Evolutionary conservation across 1,140 invertebrate species (phyloP).

Genomic region (Cyrtorhinus lividipennis): DNA sequence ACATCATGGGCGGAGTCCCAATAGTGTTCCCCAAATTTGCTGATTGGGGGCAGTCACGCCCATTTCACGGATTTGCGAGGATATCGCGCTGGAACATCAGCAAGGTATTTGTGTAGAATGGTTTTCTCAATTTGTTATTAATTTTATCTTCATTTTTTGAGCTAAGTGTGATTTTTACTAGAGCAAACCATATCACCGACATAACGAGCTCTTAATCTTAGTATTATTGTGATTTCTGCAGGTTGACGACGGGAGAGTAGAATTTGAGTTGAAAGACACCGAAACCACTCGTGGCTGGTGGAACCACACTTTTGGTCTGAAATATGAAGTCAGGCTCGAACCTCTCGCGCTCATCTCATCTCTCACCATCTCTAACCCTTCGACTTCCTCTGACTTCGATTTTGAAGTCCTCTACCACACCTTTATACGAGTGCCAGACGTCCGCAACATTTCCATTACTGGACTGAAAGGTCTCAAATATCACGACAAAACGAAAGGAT

Average conservation of each 20-base stretch:
- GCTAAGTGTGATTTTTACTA: too few relatives aligned
- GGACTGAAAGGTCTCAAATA: neutral
- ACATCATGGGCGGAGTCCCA: neutral
- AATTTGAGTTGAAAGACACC: neutral
- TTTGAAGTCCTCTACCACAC: conserved; percentile 3
- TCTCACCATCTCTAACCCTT: neutral
- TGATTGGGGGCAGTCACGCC: neutral
- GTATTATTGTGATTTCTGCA: too few relatives aligned
- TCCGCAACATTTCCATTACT: neutral
- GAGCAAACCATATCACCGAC: too few relatives aligned
- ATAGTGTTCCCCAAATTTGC: neutral
- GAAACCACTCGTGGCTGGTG: neutral
- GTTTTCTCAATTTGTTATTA: too few relatives aligned
- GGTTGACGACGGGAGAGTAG: neutral
- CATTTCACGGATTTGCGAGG: neutral
- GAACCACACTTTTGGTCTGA: neutral
- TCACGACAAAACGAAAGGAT: neutral
- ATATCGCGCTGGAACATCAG: neutral
- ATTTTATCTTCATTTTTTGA: too few relatives aligned
- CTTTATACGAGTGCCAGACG: neutral
- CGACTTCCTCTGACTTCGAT: neutral
- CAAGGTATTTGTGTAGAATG: too few relatives aligned
- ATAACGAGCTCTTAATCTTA: too few relatives aligned
- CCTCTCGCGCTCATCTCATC: neutral
- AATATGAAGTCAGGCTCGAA: neutral